These are phyloP conservation scores for Poecilia gillii DNA, from an alignment of 2,797 vertebrate genomes.

Conservation along the genomic window DNA sequence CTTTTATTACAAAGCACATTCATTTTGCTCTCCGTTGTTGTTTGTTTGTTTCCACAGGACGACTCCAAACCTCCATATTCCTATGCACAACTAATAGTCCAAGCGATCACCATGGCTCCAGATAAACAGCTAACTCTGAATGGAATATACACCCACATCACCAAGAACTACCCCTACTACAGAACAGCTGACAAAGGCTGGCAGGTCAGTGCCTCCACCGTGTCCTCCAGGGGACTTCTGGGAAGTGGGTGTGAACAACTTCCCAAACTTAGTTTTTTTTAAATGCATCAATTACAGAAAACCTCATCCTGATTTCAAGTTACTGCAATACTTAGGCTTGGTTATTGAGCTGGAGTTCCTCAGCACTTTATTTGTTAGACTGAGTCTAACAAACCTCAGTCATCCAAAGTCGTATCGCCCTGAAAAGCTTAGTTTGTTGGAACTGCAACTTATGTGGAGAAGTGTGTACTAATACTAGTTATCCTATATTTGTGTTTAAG, in stretches of 20 bases:
- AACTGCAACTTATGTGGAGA: background rate
- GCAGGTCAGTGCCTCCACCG: conserved; percentile 84
- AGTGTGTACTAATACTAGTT: background rate
- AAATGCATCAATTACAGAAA: background rate
- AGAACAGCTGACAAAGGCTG: conserved; percentile 98
- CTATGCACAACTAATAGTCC: conserved; percentile 96
- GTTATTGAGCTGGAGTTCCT: background rate
- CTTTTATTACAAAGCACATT: background rate
- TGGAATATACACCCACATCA: conserved; percentile 98
- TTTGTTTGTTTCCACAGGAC: conserved; percentile 78
- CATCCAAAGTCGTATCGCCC: background rate
- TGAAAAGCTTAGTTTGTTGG: background rate
- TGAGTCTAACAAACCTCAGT: background rate
- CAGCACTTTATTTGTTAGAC: background rate
- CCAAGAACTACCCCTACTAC: conserved; percentile 98
- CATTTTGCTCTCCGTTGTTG: background rate
- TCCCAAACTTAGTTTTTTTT: background rate
- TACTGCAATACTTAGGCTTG: background rate
- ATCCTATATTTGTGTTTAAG: background rate
- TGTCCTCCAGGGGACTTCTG: background rate
- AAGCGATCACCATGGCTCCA: conserved; percentile 96
- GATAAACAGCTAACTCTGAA: conserved; percentile 98
- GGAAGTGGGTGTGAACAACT: background rate
- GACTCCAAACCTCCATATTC: conserved; percentile 98
- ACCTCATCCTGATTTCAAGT: background rate